Conservation (phyloP, 2,888 invertebrate genomes). For the Poecilus cupreus region DNA sequence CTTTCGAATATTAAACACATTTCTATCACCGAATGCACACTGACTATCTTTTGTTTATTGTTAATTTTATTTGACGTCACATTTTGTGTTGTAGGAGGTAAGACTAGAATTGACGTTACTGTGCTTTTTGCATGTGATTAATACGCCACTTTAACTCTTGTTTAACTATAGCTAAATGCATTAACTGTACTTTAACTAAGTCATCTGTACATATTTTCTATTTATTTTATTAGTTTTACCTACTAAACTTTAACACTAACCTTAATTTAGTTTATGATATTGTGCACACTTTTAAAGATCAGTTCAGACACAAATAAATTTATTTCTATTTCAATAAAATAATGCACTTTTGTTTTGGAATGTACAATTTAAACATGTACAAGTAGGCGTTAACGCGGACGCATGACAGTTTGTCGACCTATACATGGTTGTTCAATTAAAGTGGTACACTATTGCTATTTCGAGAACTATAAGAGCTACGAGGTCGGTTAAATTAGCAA, state of each 20-base stretch:
- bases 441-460: too few relatives aligned
- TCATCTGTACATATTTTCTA: slow-evolving; percentile 39
- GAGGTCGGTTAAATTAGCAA: too few relatives aligned
- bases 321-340: too few relatives aligned
- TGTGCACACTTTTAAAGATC: not conserved
- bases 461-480: too few relatives aligned
- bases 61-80: not conserved
- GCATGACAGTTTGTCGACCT: too few relatives aligned
- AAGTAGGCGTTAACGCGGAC: too few relatives aligned
- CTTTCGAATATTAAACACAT: slow-evolving; percentile 3
- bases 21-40: slow-evolving; percentile 24
- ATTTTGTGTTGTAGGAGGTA: slow-evolving; percentile 22
- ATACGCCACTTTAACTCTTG: slow-evolving; percentile 3
- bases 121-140: slow-evolving; percentile 13
- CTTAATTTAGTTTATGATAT: not conserved
- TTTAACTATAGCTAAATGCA: not conserved
- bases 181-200: slow-evolving; percentile 1
- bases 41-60: slow-evolving; percentile 30
- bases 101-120: slow-evolving; percentile 28
- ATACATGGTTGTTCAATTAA: too few relatives aligned
- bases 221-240: not conserved
- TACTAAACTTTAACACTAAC: slow-evolving; percentile 10
- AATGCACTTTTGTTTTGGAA: too few relatives aligned
- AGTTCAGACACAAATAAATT: too few relatives aligned
- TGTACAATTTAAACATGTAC: too few relatives aligned